Evolutionary conservation across 2,888 invertebrate species (phyloP).

Genomic region (Exephanes ischioxanthus): DNA sequence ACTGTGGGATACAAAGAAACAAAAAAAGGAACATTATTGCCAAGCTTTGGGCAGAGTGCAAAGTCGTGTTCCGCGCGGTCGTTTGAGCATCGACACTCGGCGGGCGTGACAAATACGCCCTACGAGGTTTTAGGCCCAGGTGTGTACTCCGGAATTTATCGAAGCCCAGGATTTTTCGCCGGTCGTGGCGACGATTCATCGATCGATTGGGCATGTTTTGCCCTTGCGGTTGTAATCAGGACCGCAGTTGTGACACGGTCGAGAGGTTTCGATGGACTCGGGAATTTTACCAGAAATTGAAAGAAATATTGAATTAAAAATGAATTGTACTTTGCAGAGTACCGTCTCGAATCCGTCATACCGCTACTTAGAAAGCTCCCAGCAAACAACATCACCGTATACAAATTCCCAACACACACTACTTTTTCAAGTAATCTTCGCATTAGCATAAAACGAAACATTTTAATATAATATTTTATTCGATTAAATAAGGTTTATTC

Average conservation of each 20-base stretch:
- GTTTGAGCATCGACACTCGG: conserved; percentile 61
- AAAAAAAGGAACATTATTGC: conserved; percentile 65
- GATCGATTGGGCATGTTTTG: conserved; percentile 47
- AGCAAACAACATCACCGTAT: too few species aligned
- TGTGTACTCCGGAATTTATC: conserved; percentile 55
- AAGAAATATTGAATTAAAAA: too few species aligned
- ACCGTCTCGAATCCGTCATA: too few species aligned
- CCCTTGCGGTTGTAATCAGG: background rate
- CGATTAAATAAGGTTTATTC: too few species aligned
- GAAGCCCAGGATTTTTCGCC: conserved; percentile 60
- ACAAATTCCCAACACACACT: too few species aligned
- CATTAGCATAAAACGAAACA: too few species aligned
- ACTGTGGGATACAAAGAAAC: conserved; percentile 39
- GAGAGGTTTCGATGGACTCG: too few species aligned
- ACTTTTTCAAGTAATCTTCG: too few species aligned
- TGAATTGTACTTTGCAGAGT: too few species aligned
- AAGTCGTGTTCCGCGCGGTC: conserved; percentile 70
- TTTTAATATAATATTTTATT: too few species aligned
- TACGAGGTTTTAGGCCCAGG: conserved; percentile 11
- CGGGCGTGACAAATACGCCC: conserved; percentile 58
- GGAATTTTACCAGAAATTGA: too few species aligned
- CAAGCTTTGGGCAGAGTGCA: conserved; percentile 66
- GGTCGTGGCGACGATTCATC: conserved; percentile 31
- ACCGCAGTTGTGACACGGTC: conserved; percentile 17
- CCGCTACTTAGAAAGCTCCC: too few species aligned